Evolutionary conservation across 2,888 invertebrate species (phyloP).

Genomic region (Tillus elongatus): DNA sequence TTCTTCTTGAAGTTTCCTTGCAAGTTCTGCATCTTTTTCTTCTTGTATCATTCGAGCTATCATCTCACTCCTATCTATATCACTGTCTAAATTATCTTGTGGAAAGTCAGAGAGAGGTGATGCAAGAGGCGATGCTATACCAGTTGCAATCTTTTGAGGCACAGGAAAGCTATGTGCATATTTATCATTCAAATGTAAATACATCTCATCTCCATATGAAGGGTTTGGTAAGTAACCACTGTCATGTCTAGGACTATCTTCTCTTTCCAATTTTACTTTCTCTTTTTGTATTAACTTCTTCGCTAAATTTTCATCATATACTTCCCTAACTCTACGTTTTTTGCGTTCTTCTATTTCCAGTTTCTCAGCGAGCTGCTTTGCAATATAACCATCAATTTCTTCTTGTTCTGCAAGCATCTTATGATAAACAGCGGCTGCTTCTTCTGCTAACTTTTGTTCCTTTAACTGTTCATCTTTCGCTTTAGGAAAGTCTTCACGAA

Average conservation of each 20-base stretch:
- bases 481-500: slow-evolving; percentile 68
- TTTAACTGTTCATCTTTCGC: slow-evolving; percentile 64
- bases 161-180: background rate
- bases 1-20: slow-evolving; percentile 65
- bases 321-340: slow-evolving; percentile 46
- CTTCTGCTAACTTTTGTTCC: slow-evolving; percentile 56
- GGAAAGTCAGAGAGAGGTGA: background rate
- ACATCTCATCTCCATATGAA: too few relatives aligned
- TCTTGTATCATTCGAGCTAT: slow-evolving; percentile 46
- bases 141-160: too few relatives aligned
- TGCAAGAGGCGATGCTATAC: too few relatives aligned
- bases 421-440: slow-evolving; percentile 52
- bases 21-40: slow-evolving; percentile 66
- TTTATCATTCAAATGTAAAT: background rate
- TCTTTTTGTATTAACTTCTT: slow-evolving; percentile 44
- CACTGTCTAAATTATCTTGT: background rate
- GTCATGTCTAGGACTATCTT: slow-evolving; percentile 18
- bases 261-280: too few relatives aligned
- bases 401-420: slow-evolving; percentile 58
- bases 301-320: slow-evolving; percentile 47
- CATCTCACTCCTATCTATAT: background rate
- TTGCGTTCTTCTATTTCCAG: slow-evolving; percentile 50
- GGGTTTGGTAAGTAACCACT: slow-evolving; percentile 19
- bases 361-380: slow-evolving; percentile 57
- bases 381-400: slow-evolving; percentile 57